phyloP scores from a whole-genome alignment of 2,113 vertebrate species.

The Todiramphus chloris region DNA sequence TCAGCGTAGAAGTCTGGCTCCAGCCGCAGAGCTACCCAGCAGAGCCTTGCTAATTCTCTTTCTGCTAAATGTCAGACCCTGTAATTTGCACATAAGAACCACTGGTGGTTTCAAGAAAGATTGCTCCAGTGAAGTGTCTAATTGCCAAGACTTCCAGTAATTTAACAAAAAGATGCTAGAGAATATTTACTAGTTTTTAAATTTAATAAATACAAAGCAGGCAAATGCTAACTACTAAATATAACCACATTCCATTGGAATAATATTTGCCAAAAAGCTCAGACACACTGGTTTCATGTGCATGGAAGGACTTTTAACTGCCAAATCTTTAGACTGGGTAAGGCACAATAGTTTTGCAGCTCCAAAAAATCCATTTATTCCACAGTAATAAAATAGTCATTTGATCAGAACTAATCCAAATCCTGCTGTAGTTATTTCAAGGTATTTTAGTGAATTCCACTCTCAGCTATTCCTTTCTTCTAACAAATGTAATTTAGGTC shows the following conservation, averaged over 20 bases:
- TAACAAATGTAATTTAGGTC: conserved; percentile 29
- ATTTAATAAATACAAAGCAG: conserved; percentile 10
- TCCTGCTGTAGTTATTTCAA: conserved; percentile 43
- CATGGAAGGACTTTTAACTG: neutral
- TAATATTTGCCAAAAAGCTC: conserved; percentile 4
- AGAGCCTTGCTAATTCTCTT: neutral
- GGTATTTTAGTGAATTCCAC: conserved; percentile 26
- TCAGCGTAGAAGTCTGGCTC: neutral
- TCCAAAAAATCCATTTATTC: conserved; percentile 43
- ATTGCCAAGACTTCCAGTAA: neutral
- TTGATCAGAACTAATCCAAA: conserved; percentile 58
- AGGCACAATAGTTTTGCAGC: conserved; percentile 17
- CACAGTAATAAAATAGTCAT: neutral
- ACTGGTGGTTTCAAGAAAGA: neutral
- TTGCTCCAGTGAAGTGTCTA: neutral
- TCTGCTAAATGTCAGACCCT: neutral
- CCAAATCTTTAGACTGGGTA: neutral
- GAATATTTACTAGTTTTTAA: neutral
- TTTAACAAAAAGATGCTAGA: neutral
- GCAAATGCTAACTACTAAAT: neutral
- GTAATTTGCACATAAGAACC: neutral
- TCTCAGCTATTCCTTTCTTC: conserved; percentile 47
- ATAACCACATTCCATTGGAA: neutral
- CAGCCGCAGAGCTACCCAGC: neutral
- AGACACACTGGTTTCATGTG: neutral